Conservation (phyloP, 2,113 vertebrate genomes). For the Oryzias curvinotus region DNA sequence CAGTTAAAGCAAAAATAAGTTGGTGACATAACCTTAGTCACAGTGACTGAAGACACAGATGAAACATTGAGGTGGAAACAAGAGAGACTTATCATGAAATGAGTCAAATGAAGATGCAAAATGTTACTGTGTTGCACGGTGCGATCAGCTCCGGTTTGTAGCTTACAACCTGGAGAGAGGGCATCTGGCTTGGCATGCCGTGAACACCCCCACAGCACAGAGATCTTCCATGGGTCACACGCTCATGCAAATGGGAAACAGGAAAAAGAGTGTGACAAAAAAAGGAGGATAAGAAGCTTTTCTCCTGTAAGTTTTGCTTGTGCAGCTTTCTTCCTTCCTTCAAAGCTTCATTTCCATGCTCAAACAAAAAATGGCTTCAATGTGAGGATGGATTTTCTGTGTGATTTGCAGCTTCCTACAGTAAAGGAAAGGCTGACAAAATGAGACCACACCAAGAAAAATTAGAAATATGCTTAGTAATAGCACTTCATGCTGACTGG, state of each 20-base stretch:
- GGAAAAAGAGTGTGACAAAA: constrained; percentile 24
- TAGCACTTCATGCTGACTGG: background rate
- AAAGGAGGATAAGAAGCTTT: constrained; percentile 45
- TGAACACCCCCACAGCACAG: constrained; percentile 63
- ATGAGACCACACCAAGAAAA: constrained; percentile 1
- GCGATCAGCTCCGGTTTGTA: constrained; percentile 1
- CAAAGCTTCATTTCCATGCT: constrained; percentile 28
- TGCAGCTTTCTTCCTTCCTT: constrained; percentile 18
- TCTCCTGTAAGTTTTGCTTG: constrained; percentile 39
- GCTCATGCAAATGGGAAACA: constrained; percentile 55
- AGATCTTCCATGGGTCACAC: constrained; percentile 62
- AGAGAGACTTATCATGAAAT: background rate
- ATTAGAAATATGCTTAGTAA: background rate
- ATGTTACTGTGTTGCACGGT: background rate
- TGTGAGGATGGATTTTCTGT: constrained; percentile 16
- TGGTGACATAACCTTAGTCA: too few relatives aligned
- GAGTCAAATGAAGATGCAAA: constrained; percentile 14
- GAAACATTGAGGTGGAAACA: too few relatives aligned
- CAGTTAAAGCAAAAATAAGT: too few relatives aligned
- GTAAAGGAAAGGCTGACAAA: constrained; percentile 5
- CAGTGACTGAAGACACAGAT: too few relatives aligned
- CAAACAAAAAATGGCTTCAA: constrained; percentile 7
- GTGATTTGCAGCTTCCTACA: constrained; percentile 17
- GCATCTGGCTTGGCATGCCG: constrained; percentile 63
- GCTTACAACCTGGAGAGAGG: constrained; percentile 65